phyloP scores from a whole-genome alignment of 2,888 invertebrate species.

The Andrena bicolor region DNA sequence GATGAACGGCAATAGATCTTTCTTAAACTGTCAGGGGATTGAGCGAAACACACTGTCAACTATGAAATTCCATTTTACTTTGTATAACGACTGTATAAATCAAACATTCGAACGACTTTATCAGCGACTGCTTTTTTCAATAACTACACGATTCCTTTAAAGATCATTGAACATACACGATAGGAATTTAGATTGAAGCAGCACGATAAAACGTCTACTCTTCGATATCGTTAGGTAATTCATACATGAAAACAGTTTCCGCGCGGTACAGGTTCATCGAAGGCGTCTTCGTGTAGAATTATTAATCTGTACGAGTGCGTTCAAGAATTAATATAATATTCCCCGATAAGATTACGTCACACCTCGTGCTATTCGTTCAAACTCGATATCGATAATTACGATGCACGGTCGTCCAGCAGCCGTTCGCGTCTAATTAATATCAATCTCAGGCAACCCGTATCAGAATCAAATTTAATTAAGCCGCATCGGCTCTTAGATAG shows the following conservation, averaged over 20 bases:
- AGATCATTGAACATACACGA: not conserved
- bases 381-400: constrained; percentile 34
- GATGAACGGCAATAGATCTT: constrained; percentile 50
- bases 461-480: constrained; percentile 47
- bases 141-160: not conserved
- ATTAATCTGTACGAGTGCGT: not conserved
- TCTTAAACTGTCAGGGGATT: constrained; percentile 27
- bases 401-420: constrained; percentile 15
- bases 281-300: not conserved
- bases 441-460: constrained; percentile 18
- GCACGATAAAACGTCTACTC: not conserved
- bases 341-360: constrained; percentile 42
- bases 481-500: constrained; percentile 18
- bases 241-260: not conserved
- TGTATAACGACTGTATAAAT: not conserved
- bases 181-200: not conserved
- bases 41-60: not conserved
- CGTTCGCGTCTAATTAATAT: constrained; percentile 38
- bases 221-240: constrained; percentile 11
- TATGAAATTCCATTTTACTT: constrained; percentile 1
- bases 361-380: constrained; percentile 5
- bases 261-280: not conserved
- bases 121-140: not conserved
- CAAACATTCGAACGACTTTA: not conserved
- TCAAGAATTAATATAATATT: constrained; percentile 12